Conservation (phyloP, 1,140 invertebrate species). For the Philopotamus ludificatus region DNA sequence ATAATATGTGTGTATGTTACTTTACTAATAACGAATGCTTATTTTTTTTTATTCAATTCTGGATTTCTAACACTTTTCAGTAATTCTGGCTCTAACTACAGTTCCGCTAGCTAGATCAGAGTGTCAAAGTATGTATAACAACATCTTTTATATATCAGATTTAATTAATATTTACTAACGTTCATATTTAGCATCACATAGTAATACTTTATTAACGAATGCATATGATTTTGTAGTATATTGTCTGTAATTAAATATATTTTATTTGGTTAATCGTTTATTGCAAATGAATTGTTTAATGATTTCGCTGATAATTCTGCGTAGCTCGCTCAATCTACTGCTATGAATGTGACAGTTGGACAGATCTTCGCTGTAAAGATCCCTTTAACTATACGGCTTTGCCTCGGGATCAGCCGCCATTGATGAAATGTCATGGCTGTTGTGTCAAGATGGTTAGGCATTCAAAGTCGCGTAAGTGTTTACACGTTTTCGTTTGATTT, state of each 20-base stretch:
- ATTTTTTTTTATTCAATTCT: neutral
- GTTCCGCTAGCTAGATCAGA: conserved; percentile 53
- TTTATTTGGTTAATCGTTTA: conserved; percentile 10
- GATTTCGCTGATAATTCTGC: neutral
- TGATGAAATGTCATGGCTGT: conserved; percentile 87
- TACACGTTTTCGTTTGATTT: neutral
- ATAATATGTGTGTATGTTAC: neutral
- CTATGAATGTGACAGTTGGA: conserved; percentile 91
- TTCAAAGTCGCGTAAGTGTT: conserved; percentile 79
- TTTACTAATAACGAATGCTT: conserved; percentile 2
- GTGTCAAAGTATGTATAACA: conserved; percentile 56
- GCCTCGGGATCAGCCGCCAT: conserved; percentile 77
- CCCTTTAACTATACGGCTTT: conserved; percentile 89
- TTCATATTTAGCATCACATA: too few relatives aligned
- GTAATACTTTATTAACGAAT: too few relatives aligned
- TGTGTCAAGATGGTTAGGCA: conserved; percentile 93
- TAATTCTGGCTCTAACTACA: conserved; percentile 55
- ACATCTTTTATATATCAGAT: neutral
- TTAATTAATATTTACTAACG: too few relatives aligned
- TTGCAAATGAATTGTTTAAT: too few relatives aligned
- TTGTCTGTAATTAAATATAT: neutral
- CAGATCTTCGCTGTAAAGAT: conserved; percentile 83
- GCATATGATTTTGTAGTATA: neutral
- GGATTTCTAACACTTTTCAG: conserved; percentile 46
- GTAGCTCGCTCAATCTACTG: conserved; percentile 83